Base-by-base conservation (phyloP, 2,797 vertebrate genomes). In the Lerista edwardsae region DNA sequence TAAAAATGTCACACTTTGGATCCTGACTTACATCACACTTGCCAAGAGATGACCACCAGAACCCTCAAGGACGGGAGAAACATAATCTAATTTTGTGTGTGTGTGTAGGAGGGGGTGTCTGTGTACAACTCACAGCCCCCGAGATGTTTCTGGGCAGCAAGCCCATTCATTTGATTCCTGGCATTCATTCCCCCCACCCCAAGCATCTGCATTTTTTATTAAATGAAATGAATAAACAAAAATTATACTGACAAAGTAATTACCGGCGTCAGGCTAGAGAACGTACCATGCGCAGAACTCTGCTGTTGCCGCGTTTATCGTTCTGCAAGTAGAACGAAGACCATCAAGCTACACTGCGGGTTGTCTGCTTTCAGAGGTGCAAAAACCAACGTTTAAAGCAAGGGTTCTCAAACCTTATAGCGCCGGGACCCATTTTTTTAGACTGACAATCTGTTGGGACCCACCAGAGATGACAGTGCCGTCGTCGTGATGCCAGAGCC, bases 231-330 rank as follows among this genome's bases (percentile, higher is more conserved):
- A 55, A 55, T 51, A 67, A 57, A 68, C 41, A n/a, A 57, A 61
- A 68, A 75, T 55, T 55, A 68, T 55, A 29, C 34, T 68, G 62
- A 75, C 62, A 68, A 83, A 55, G 55, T 75, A 67, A 83, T 83
- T 75, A n/a, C 27, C 39, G 64, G 36, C 55, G 47, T 83, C 73
- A 83, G 73, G 41, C 44, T 73, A 39, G 27, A 68, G 34, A 75
- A 83, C 34, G 15, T 55, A 67, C 75, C 29, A 5, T 31, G 21
- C n/a, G 27, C 9, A 44, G 73, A 75, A n/a, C 71, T 36, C 6
- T 7, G 34, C 9, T 41, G 47, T 31, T 47, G 11, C 23, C 61
- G n/a, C 23, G 15, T 14, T 47, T 47, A n/a, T 29, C 61, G 12
- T 47, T 57, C 31, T 62, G 36, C 81, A 41, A 75, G 17, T 55